phyloP scores from a whole-genome alignment of 2,888 invertebrate genomes.

The Drosophila neotestacea region DNA sequence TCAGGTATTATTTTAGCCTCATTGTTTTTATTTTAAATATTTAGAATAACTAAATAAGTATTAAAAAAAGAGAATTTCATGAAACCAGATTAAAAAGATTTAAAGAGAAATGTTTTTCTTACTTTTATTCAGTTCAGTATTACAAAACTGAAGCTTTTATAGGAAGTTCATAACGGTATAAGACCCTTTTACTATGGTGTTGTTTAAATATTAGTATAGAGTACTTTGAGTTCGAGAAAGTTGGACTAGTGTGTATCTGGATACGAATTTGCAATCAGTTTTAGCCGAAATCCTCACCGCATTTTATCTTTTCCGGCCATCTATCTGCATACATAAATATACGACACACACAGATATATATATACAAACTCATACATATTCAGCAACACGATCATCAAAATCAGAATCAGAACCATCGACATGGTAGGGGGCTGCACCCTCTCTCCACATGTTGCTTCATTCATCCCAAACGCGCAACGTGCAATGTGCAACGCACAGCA shows the following conservation, averaged over 20 bases:
- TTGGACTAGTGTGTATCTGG: slow-evolving; percentile 2
- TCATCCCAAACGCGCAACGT: slow-evolving; percentile 61
- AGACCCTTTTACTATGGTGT: too few relatives aligned
- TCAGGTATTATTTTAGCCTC: too few relatives aligned
- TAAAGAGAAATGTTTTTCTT: too few relatives aligned
- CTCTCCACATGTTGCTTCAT: slow-evolving; percentile 81
- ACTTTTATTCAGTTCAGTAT: too few relatives aligned
- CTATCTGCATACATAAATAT: slow-evolving; percentile 81
- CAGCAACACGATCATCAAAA: slow-evolving; percentile 47
- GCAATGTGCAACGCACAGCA: slow-evolving; percentile 19
- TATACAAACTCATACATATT: slow-evolving; percentile 11
- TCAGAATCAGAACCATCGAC: slow-evolving; percentile 51
- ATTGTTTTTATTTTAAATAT: too few relatives aligned
- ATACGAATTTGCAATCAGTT: slow-evolving; percentile 43
- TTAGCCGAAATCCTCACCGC: slow-evolving; percentile 51
- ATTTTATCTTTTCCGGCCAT: slow-evolving; percentile 81
- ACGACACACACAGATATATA: slow-evolving; percentile 35
- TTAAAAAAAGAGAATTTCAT: too few relatives aligned
- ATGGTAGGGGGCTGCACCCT: slow-evolving; percentile 48
- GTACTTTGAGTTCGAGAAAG: background rate
- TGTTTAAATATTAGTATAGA: too few relatives aligned
- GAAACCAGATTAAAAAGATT: too few relatives aligned
- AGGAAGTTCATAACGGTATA: too few relatives aligned
- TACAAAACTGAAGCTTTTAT: too few relatives aligned
- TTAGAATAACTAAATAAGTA: too few relatives aligned